These are phyloP conservation scores for Ectemnius cavifrons DNA, from an alignment of 2,888 invertebrate species.

Conservation along the genomic window DNA sequence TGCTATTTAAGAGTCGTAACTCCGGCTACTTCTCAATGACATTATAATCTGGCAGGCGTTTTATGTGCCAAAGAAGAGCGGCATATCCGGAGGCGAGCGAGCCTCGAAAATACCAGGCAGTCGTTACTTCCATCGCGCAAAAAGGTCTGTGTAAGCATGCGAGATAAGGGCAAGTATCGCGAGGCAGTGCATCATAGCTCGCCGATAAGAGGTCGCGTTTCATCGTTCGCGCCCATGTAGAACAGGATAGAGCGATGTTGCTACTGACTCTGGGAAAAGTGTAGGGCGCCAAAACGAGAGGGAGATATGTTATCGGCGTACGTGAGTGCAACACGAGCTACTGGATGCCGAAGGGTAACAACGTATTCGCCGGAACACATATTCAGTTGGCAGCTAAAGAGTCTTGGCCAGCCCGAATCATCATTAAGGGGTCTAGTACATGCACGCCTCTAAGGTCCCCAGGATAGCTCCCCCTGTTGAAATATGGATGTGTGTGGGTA, in stretches of 20 bases:
- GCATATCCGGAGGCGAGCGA: too few relatives aligned
- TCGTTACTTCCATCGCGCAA: neutral
- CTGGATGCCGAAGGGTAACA: constrained; percentile 37
- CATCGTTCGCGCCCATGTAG: neutral
- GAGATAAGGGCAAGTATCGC: constrained; percentile 1
- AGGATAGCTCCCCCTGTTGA: too few relatives aligned
- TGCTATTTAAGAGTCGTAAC: too few relatives aligned
- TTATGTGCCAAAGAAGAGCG: too few relatives aligned
- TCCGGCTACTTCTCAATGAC: too few relatives aligned
- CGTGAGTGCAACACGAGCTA: constrained; percentile 33
- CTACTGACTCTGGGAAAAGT: constrained; percentile 26
- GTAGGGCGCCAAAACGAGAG: constrained; percentile 39
- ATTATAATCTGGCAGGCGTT: too few relatives aligned
- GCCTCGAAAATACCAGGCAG: neutral
- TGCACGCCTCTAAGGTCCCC: neutral
- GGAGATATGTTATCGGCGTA: constrained; percentile 45
- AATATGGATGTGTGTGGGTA: constrained; percentile 21
- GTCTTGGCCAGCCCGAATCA: constrained; percentile 45
- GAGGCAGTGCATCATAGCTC: neutral
- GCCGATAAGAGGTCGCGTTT: neutral
- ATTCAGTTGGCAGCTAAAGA: constrained; percentile 48
- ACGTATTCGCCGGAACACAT: constrained; percentile 46
- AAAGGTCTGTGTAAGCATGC: constrained; percentile 1
- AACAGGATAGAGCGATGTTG: constrained; percentile 6
- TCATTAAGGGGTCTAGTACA: constrained; percentile 43